Percentiles rank a stretch among this genome's conserved stretches.
These are phyloP conservation scores for Carposina sasakii DNA, from an alignment of 1,140 invertebrate species.

Conservation along the genomic window DNA sequence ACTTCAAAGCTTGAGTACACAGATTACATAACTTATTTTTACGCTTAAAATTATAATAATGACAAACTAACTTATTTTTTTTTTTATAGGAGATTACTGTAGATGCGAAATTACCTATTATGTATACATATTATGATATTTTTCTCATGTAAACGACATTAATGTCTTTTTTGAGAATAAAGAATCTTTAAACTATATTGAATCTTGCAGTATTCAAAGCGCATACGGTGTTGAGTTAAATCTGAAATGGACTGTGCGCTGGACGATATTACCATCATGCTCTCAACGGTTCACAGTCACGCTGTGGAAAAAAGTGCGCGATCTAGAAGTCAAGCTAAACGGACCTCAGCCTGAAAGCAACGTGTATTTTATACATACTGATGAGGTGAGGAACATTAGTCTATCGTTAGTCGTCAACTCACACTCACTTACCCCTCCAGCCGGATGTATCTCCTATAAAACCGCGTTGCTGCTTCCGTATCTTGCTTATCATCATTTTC, in stretches of 20 bases:
- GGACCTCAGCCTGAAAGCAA: slow-evolving; percentile 23
- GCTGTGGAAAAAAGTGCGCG: slow-evolving; percentile 33
- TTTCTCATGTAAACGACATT: too few species aligned
- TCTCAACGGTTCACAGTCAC: slow-evolving; percentile 33
- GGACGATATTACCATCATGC: slow-evolving; percentile 19
- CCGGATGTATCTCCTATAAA: neutral
- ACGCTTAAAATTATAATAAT: too few species aligned
- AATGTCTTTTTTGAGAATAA: too few species aligned
- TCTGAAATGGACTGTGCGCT: slow-evolving; percentile 30
- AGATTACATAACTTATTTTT: too few species aligned
- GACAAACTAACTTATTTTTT: too few species aligned
- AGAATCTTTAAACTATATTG: too few species aligned
- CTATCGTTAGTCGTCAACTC: neutral
- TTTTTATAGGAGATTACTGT: too few species aligned
- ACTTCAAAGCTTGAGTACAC: too few species aligned
- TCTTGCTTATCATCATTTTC: too few species aligned
- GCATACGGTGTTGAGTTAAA: slow-evolving; percentile 14
- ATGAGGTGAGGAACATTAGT: slow-evolving; percentile 17
- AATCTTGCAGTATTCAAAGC: slow-evolving; percentile 27
- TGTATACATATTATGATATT: too few species aligned
- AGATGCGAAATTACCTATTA: too few species aligned
- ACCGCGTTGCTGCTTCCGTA: too few species aligned
- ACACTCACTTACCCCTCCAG: neutral
- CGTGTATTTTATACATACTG: slow-evolving; percentile 33
- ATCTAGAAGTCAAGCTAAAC: slow-evolving; percentile 33